A percentile compares a stretch with the other conserved stretches of the same genome.
Evolutionary conservation across 2,113 vertebrate species (phyloP).

Genomic region (Nyctibius bracteatus): DNA sequence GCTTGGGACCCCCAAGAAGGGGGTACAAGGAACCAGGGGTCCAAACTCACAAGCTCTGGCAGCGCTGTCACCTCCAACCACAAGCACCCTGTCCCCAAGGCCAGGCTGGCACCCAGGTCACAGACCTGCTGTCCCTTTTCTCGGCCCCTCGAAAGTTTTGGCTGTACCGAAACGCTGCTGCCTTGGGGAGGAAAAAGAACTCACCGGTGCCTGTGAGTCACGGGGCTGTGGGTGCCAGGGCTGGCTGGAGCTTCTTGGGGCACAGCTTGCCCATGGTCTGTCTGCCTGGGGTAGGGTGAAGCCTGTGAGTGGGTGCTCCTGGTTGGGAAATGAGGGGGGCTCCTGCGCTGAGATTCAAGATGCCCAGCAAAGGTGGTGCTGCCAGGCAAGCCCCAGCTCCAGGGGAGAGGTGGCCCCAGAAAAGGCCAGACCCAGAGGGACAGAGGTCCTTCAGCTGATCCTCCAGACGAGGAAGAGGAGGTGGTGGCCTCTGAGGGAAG

Average conservation of each 20-base stretch:
- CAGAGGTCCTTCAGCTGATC: not conserved
- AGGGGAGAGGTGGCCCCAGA: not conserved
- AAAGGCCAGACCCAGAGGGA: not conserved
- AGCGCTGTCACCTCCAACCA: not conserved
- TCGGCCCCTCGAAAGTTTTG: rapidly evolving
- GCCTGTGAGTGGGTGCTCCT: not conserved
- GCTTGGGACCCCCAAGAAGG: not conserved
- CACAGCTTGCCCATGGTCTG: not conserved
- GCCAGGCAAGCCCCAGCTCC: not conserved
- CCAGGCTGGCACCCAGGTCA: not conserved
- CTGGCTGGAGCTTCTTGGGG: not conserved
- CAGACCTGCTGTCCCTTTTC: not conserved
- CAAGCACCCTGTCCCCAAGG: not conserved
- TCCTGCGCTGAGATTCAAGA: not conserved
- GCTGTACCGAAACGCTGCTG: not conserved
- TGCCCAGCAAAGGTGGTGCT: not conserved
- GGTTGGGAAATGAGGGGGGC: not conserved
- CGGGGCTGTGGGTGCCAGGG: not conserved
- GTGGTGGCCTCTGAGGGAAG: not conserved
- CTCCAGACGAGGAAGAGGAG: not conserved
- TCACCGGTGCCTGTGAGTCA: not conserved
- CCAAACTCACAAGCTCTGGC: not conserved
- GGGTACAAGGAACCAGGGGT: not conserved
- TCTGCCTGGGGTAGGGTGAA: too few species aligned
- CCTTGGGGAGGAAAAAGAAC: not conserved